These are phyloP conservation scores for Choristoneura fumiferana DNA, from an alignment of 1,140 invertebrate genomes.

Conservation along the genomic window DNA sequence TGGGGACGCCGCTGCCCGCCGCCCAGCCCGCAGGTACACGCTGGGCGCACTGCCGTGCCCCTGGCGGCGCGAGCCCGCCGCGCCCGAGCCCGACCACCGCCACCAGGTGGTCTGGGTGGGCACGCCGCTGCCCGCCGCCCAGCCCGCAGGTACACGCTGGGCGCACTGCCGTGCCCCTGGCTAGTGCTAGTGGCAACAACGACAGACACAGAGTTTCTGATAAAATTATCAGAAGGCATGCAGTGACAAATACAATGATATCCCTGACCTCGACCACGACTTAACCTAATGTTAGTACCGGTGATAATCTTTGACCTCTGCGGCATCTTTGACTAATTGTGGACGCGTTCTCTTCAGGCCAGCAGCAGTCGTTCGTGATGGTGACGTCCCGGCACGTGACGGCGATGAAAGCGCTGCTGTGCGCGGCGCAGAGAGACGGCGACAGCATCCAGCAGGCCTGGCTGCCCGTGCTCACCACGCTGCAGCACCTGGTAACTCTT, in stretches of 20 bases:
- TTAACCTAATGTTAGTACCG: too few relatives aligned
- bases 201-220: too few relatives aligned
- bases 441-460: conserved; percentile 95
- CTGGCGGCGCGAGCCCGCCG: conserved; percentile 79
- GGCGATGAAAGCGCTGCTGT: conserved; percentile 94
- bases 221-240: too few relatives aligned
- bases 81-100: conserved; percentile 73
- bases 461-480: conserved; percentile 96
- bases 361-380: conserved; percentile 86
- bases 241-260: too few relatives aligned
- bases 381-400: conserved; percentile 98
- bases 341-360: too few relatives aligned
- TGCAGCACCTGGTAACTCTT: conserved; percentile 91
- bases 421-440: conserved; percentile 94
- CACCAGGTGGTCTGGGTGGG: conserved; percentile 97
- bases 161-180: conserved; percentile 79
- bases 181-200: too few relatives aligned
- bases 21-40: conserved; percentile 86
- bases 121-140: conserved; percentile 91
- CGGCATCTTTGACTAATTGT: too few relatives aligned
- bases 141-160: conserved; percentile 87
- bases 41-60: conserved; percentile 82
- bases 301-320: too few relatives aligned
- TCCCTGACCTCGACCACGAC: too few relatives aligned
- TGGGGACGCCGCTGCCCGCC: conserved; percentile 94